Evolutionary conservation across 2,113 vertebrate species (phyloP).

Genomic region (Romanogobio albipinnatus): DNA sequence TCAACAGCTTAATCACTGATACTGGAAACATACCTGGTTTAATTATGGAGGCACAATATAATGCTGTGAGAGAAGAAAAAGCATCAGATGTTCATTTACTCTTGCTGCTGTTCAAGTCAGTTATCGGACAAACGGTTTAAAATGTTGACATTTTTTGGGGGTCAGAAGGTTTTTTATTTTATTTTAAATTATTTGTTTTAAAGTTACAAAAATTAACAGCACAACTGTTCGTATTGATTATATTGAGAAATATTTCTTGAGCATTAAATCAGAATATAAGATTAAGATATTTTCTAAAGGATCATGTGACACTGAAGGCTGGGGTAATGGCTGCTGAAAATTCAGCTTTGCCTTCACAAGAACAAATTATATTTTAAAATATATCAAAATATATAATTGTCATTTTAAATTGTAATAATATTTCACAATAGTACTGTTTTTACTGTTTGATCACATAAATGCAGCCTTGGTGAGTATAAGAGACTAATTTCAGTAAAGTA

Average conservation of each 20-base stretch:
- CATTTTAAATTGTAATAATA: background rate
- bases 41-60: slow-evolving; percentile 16
- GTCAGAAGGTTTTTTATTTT: too few species aligned
- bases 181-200: background rate
- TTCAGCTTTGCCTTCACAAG: background rate
- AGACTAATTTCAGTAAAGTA: background rate
- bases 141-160: too few species aligned
- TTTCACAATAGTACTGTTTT: background rate
- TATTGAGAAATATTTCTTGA: too few species aligned
- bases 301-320: background rate
- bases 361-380: background rate
- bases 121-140: too few species aligned
- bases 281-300: background rate
- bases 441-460: background rate
- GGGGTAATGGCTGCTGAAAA: background rate
- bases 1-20: slow-evolving; percentile 23
- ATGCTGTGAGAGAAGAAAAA: background rate
- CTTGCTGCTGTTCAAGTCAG: background rate
- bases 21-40: background rate
- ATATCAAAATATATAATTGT: background rate
- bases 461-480: background rate
- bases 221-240: too few species aligned
- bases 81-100: background rate
- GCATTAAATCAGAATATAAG: too few species aligned
- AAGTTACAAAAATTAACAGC: too few species aligned